Evolutionary conservation across 2,888 invertebrate genomes (phyloP).

Genomic region (Luperina nickerlii): DNA sequence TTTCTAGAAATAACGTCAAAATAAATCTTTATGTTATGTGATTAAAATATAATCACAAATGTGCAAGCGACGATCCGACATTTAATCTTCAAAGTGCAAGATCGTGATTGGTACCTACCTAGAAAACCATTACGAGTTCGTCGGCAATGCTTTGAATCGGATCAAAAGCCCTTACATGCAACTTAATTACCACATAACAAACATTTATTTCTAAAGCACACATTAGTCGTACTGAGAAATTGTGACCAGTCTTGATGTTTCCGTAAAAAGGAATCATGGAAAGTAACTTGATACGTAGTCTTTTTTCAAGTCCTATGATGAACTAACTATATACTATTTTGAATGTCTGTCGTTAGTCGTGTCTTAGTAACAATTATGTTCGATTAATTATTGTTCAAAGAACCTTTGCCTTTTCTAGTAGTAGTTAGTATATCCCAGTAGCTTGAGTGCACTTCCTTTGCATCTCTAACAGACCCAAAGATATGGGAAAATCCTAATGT

Average conservation of each 20-base stretch:
- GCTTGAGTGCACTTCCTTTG: background rate
- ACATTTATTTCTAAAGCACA: conserved; percentile 49
- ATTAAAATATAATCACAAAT: conserved; percentile 29
- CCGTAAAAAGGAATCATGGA: conserved; percentile 51
- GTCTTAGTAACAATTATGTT: background rate
- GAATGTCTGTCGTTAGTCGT: background rate
- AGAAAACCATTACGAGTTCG: conserved; percentile 23
- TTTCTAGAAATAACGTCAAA: conserved; percentile 18
- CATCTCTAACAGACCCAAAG: background rate
- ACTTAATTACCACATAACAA: conserved; percentile 31
- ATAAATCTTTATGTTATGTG: conserved; percentile 17
- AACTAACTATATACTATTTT: background rate
- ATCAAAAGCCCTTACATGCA: conserved; percentile 40
- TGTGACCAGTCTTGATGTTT: conserved; percentile 25
- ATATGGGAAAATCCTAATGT: background rate
- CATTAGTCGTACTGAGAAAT: conserved; percentile 40
- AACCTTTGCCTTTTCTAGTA: background rate
- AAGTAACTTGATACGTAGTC: background rate
- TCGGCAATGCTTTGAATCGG: conserved; percentile 45
- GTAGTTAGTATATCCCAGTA: background rate
- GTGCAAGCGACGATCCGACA: background rate
- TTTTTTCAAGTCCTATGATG: background rate
- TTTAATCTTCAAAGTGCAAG: conserved; percentile 39
- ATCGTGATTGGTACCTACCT: conserved; percentile 42
- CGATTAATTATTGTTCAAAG: background rate